phyloP scores from a whole-genome alignment of 2,113 vertebrate genomes.

The Ammodytes dubius region DNA sequence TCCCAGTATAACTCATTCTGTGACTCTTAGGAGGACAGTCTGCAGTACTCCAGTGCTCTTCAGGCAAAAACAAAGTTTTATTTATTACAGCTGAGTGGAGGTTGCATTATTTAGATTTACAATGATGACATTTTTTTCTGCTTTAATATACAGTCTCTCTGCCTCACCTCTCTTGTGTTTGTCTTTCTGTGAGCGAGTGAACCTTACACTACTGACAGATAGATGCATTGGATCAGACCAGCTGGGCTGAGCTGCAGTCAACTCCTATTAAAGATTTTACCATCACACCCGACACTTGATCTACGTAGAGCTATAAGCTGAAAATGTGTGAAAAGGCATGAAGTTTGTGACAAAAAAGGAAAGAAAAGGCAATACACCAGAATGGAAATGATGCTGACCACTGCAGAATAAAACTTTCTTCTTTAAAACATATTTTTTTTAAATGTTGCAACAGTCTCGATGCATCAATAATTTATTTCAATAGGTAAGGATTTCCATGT shows the following conservation, averaged over 20 bases:
- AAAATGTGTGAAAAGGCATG: constrained; percentile 4
- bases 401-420: neutral
- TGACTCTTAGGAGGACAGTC: neutral
- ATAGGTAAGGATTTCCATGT: neutral
- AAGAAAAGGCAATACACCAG: neutral
- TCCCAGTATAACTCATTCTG: neutral
- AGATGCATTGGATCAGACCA: constrained; percentile 31
- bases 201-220: neutral
- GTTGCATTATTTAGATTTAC: constrained; percentile 16
- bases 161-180: neutral
- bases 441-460: neutral
- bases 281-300: constrained; percentile 20
- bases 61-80: neutral
- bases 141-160: constrained; percentile 4
- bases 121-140: constrained; percentile 1
- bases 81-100: neutral
- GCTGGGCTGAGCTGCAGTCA: constrained; percentile 27
- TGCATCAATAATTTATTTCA: neutral
- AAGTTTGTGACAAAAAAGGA: neutral
- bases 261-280: constrained; percentile 33
- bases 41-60: neutral
- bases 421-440: neutral
- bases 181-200: neutral
- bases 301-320: neutral
- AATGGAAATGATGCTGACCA: neutral